These are phyloP conservation scores for Ptychochromis oligacanthus DNA, from an alignment of 2,113 vertebrate species.

Conservation along the genomic window DNA sequence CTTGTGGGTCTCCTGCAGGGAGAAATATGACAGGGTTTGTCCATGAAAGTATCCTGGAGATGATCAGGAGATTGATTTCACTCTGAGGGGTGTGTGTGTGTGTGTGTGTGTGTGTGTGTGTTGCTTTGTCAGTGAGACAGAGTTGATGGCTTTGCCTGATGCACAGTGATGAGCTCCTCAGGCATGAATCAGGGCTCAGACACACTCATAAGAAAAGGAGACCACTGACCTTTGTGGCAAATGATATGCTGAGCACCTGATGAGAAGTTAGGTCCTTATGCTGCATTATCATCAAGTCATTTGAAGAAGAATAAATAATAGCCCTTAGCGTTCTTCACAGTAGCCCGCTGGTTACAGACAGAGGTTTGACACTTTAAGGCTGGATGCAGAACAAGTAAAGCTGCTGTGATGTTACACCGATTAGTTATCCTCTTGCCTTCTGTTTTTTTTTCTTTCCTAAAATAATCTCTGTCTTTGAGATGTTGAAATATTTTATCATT, in stretches of 20 bases:
- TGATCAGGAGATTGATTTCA: slow-evolving; percentile 10
- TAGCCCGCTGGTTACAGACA: not conserved
- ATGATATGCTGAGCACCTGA: not conserved
- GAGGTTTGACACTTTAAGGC: too few species aligned
- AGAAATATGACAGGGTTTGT: not conserved
- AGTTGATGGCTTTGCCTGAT: slow-evolving; percentile 3
- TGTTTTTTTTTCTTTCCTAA: not conserved
- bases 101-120: not conserved
- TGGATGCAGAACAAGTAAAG: too few species aligned
- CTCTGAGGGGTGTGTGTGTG: not conserved
- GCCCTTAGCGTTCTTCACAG: not conserved
- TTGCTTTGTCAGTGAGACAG: not conserved
- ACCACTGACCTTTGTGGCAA: slow-evolving; percentile 8
- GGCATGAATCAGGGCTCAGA: not conserved
- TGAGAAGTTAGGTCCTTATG: not conserved
- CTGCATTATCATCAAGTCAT: not conserved
- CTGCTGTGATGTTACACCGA: too few species aligned
- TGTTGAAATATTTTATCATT: not conserved
- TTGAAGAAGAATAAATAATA: not conserved
- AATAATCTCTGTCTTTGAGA: accelerated
- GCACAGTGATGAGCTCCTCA: slow-evolving; percentile 3
- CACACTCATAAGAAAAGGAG: not conserved
- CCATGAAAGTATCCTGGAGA: slow-evolving; percentile 4
- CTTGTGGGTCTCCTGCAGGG: not conserved
- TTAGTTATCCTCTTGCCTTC: not conserved